Evolutionary conservation across 2,113 vertebrate genomes (phyloP).

Genomic region (Grantiella picta): DNA sequence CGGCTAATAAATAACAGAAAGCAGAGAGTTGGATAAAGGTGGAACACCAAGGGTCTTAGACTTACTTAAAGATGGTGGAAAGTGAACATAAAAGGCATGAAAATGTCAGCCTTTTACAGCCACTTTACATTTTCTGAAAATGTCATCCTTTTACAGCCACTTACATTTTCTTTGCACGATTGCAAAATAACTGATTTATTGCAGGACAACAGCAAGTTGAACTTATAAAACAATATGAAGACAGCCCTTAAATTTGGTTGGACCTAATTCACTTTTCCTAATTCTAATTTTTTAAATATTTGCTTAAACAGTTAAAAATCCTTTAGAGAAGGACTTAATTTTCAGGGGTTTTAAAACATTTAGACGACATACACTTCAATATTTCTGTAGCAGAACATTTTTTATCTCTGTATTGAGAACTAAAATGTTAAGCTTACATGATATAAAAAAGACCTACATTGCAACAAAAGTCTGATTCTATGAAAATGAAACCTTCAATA

Average conservation of each 20-base stretch:
- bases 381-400: background rate
- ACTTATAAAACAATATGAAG: background rate
- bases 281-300: background rate
- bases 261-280: background rate
- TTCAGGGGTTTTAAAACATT: background rate
- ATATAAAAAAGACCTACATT: fast-evolving
- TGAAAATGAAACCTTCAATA: background rate
- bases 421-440: background rate
- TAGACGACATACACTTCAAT: background rate
- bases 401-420: background rate
- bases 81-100: background rate
- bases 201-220: background rate
- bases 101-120: background rate
- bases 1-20: background rate
- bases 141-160: background rate
- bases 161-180: background rate
- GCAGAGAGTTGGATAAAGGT: background rate
- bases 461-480: background rate
- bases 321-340: background rate
- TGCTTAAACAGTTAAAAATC: background rate
- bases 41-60: background rate
- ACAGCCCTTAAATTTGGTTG: background rate
- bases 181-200: background rate
- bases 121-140: background rate
- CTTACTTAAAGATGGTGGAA: background rate